Percentiles rank a stretch among this genome's conserved stretches.
Conservation (phyloP, 2,113 vertebrate species). For the Alaudala cheleensis region DNA sequence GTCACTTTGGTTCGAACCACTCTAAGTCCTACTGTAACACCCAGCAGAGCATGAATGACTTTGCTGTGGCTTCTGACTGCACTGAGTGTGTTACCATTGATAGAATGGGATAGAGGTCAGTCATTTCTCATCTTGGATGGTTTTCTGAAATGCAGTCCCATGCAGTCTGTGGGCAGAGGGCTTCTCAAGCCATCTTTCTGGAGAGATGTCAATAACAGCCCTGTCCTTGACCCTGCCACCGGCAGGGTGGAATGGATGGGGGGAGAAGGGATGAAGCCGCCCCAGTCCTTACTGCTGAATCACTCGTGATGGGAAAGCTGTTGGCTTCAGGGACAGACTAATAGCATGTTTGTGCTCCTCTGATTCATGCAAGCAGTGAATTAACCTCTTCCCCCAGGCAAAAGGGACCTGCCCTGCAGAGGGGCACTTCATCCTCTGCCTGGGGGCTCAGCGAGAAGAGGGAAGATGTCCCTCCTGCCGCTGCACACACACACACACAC, state of each 20-base stretch:
- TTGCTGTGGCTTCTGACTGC: neutral
- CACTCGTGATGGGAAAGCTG: neutral
- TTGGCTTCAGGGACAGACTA: neutral
- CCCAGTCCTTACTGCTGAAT: neutral
- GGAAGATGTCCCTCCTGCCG: neutral
- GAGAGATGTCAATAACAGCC: neutral
- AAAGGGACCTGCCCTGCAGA: neutral
- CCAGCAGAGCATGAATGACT: neutral
- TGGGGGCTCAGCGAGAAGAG: rapidly evolving
- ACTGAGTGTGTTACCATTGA: neutral
- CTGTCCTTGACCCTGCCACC: neutral
- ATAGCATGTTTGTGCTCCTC: neutral
- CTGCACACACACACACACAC: neutral
- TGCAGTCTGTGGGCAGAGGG: neutral
- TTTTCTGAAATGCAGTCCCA: neutral
- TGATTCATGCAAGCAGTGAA: neutral
- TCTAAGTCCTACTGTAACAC: neutral
- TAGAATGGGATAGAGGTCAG: neutral
- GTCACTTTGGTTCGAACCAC: neutral
- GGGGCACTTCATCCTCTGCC: neutral
- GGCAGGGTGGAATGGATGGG: rapidly evolving
- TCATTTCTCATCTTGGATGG: neutral
- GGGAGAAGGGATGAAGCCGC: neutral
- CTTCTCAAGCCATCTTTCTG: neutral
- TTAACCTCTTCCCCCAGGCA: neutral